These are phyloP conservation scores for Rhinichthys klamathensis DNA, from an alignment of 2,113 vertebrate genomes.

Conservation along the genomic window DNA sequence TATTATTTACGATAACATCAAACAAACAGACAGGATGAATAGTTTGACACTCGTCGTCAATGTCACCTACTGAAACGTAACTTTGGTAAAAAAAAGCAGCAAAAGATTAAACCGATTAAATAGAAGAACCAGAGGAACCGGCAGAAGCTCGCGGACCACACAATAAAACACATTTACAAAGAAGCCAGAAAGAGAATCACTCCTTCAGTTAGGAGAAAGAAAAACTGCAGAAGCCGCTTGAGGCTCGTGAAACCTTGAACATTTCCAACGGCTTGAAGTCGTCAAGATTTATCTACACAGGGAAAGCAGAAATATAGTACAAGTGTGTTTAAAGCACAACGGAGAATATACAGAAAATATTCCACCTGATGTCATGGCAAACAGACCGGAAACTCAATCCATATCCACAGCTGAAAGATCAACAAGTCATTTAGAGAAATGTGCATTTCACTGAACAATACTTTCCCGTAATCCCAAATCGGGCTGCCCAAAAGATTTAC, in stretches of 20 bases:
- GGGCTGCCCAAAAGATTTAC: neutral
- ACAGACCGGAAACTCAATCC: conserved; percentile 2
- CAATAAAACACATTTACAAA: conserved; percentile 56
- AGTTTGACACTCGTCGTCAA: conserved; percentile 50
- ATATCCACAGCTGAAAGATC: neutral
- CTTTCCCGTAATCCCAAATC: neutral
- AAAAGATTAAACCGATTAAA: conserved; percentile 35
- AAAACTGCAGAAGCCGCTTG: conserved; percentile 18
- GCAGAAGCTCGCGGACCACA: conserved; percentile 47
- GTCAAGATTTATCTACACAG: neutral
- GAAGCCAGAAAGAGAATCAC: conserved; percentile 37
- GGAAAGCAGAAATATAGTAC: conserved; percentile 32
- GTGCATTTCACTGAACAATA: conserved; percentile 15
- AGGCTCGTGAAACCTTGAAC: conserved; percentile 3
- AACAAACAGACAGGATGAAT: conserved; percentile 56
- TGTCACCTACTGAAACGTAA: conserved; percentile 53
- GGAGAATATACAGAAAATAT: conserved; percentile 29
- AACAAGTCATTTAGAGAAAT: neutral
- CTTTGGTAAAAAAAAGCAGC: conserved; percentile 59
- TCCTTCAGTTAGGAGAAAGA: conserved; percentile 39
- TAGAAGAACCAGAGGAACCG: conserved; percentile 1
- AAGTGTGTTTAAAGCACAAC: conserved; percentile 3
- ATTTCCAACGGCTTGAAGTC: conserved; percentile 5
- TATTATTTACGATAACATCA: conserved; percentile 63
- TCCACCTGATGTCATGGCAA: neutral